Conservation (phyloP, 2,113 vertebrate species). For the Synchiropus splendidus region DNA sequence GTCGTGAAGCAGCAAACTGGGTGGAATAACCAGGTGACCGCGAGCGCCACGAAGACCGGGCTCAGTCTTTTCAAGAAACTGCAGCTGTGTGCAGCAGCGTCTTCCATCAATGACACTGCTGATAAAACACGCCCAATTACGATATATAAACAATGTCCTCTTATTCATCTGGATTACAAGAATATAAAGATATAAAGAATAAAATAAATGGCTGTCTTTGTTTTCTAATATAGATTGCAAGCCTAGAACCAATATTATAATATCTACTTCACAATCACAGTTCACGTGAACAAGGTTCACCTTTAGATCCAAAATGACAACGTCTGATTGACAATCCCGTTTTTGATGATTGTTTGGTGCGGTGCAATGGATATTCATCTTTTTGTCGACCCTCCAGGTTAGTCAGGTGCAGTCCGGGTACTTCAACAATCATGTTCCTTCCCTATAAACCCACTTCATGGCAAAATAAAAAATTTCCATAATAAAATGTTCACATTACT, state of each 20-base stretch:
- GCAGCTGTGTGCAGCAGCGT: constrained; percentile 26
- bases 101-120: constrained; percentile 18
- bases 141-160: constrained; percentile 18
- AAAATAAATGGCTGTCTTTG: constrained; percentile 19
- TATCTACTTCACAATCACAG: constrained; percentile 32
- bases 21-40: constrained; percentile 23
- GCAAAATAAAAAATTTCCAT: constrained; percentile 57
- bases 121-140: constrained; percentile 15
- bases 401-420: constrained; percentile 50
- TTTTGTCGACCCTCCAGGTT: constrained; percentile 38
- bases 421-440: constrained; percentile 49
- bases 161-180: constrained; percentile 15
- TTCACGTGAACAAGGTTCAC: constrained; percentile 29
- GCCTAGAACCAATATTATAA: constrained; percentile 24
- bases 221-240: constrained; percentile 6
- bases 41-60: constrained; percentile 40
- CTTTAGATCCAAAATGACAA: constrained; percentile 30
- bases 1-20: constrained; percentile 40
- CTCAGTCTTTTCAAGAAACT: constrained; percentile 40
- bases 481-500: constrained; percentile 71
- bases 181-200: constrained; percentile 8
- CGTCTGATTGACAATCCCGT: constrained; percentile 56
- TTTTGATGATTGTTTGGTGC: constrained; percentile 69
- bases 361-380: constrained; percentile 58
- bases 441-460: constrained; percentile 60